Evolutionary conservation across 92 coral and sea anemone genomes (phyloP), one percentile per base, ranked within the genome.

Genomic region (Diadumene lineata): DNA sequence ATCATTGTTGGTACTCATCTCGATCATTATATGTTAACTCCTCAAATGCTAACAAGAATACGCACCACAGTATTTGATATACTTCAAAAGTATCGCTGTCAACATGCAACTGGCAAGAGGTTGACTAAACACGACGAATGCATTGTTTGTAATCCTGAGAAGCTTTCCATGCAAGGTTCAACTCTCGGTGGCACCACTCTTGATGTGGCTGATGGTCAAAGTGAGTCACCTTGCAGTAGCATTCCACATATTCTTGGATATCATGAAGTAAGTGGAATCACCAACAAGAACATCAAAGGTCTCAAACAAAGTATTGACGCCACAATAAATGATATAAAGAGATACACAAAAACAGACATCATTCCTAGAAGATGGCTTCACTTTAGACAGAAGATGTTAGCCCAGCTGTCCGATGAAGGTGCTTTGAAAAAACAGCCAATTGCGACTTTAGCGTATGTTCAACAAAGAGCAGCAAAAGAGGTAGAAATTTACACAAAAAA

Each of bases 201-300:
- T 7, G 26, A 8, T 62, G 68, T 11, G 7, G 11, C 68, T 16
- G 15, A 15, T 7, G 31, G 33, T n/a, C 32, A 25, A 4, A 34
- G 2, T 32, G 31, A 29, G 21, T 16, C 70, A 18, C 6, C 72
- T 25, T 23, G 1, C 26, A 64, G 32, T 38, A 34, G 38, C 18
- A 79, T 79, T 70, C 84, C 84, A 44, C 84, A 79, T 22, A 53
- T 79, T 61, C 72, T 71, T 60, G 84, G 73, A 6, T 71, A 80
- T 27, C 50, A 22, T 46, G 72, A 60, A 50, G 79, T 80, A 8
- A 69, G 84, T 31, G 28, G 67, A 50, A 30, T 66, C 23, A 66
- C 11, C 27, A 76, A 66, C 48, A 55, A 9, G 27, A 76, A 50
- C n/a, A 28, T 76, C 16, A 48, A 76, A 34, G 17, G n/a, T 60